Base-by-base conservation (phyloP, 2,113 vertebrate species). In the Crocuta crocuta region DNA sequence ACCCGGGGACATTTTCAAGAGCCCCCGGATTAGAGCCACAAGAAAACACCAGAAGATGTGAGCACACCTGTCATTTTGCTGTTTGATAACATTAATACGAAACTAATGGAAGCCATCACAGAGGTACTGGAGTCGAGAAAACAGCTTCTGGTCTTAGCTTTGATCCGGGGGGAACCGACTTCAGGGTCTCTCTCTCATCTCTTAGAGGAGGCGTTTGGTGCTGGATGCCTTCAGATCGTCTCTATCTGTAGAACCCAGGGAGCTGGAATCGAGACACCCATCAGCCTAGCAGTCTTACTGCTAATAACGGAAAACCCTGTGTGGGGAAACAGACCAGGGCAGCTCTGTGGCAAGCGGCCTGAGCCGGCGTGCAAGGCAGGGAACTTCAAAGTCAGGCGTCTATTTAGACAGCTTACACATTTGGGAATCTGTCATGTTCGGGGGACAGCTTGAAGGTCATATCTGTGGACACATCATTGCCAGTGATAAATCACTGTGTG, bases 371-470 rank as follows among this genome's bases (percentile, higher is more conserved):
- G 65, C 58, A 97, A 83, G 73, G 88, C 70, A 78, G 81, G 35
- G 61, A 21, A 95, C 74, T 95, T 95, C 95, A 91, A 93, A 96
- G 94, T 39, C 76, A 45, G 71, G 71, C 78, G 53, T 88, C 71
- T 97, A 28, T 97, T 97, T 96, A 86, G 97, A 97, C 78, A 97
- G 93, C 73, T 85, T 91, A 58, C 73, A 94, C 61, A 4, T 50
- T 94, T 28, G 79, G 86, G 97, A 96, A 96, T 97, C 89, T 0
- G 28, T 95, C 98, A 95, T 83, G 63, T 96, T 96, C 96, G 89
- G 66, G 92, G 93, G 94, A 97, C 96, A 80, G 39, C 78, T 73
- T 83, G 95, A 95, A 97, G 97, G 95, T 97, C 78, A n/a, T 89
- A 92, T 86, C 96, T 98, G 80, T 91, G 97, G 97, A 79, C 16